These are phyloP conservation scores for Watsonalla cultraria DNA, from an alignment of 2,888 invertebrate species.

Conservation along the genomic window DNA sequence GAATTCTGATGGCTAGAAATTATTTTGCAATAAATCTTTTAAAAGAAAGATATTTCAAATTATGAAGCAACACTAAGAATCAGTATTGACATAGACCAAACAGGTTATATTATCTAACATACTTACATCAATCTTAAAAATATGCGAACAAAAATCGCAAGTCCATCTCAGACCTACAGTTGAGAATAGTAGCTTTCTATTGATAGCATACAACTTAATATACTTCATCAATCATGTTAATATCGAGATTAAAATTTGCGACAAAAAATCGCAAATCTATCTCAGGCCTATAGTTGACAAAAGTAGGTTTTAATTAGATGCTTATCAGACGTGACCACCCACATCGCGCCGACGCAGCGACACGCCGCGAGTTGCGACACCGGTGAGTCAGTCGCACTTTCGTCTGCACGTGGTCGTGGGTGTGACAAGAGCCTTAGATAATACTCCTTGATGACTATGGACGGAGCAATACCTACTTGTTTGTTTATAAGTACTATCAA, in stretches of 20 bases:
- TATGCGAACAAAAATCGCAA: constrained; percentile 6
- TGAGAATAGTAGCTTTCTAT: constrained; percentile 45
- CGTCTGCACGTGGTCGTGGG: constrained; percentile 41
- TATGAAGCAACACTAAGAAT: too few species aligned
- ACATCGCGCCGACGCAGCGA: constrained; percentile 46
- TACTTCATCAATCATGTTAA: too few species aligned
- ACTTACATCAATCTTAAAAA: too few species aligned
- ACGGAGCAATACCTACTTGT: background rate
- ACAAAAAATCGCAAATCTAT: constrained; percentile 8
- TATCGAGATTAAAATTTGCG: background rate
- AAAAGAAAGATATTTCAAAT: too few species aligned
- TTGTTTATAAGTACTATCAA: background rate
- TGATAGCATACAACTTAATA: too few species aligned
- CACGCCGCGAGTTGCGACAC: constrained; percentile 57
- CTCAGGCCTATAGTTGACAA: constrained; percentile 24
- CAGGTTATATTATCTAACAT: too few species aligned
- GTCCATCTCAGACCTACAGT: constrained; percentile 12
- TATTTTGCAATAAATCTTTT: too few species aligned
- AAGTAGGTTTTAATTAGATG: constrained; percentile 66
- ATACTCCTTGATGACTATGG: constrained; percentile 20
- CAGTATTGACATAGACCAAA: background rate
- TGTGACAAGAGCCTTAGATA: constrained; percentile 21
- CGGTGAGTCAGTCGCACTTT: constrained; percentile 45
- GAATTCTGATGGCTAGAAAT: too few species aligned
- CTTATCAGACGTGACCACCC: constrained; percentile 62